Base-by-base conservation (phyloP, 1,140 invertebrate species). In the Teleopsis dalmanni region DNA sequence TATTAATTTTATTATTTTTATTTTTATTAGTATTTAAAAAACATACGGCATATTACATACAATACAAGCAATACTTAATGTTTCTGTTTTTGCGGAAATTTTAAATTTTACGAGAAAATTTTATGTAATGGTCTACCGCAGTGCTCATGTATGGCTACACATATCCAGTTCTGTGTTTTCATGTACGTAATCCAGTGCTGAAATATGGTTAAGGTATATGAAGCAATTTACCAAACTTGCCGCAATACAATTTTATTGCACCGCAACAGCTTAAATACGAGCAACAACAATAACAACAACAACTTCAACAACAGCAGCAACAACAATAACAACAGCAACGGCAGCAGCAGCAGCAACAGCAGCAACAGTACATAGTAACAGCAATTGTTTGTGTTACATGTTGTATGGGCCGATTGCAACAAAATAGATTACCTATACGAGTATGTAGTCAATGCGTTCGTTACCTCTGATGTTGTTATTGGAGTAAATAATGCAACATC, bases 61-160 rank as follows among this genome's bases (percentile, higher is more conserved):
- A n/a, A n/a, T n/a, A n/a, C n/a, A n/a, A n/a, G n/a, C n/a, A n/a
- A n/a, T n/a, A n/a, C n/a, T n/a, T n/a, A n/a, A n/a, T n/a, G n/a
- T 26, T 42, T 22, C 4, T 42, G 40, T 42, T 42, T 22, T 42
- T 42, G 40, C 29, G 25, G 29, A 42, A 42, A 42, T 42, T 42
- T 42, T 42, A 42, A 42, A 42, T 42, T 42, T 42, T 42, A 42
- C 40, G 40, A 42, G 40, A n/a, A 19, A n/a, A 42, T 42, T 42
- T 27, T 26, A 42, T 42, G 40, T 42, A 42, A 42, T 42, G 40
- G 40, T 26, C 8, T 42, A 42, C 40, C 40, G 25, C 40, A 42
- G 40, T 27, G n/a, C 33, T 35, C 33, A 14, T 35, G n/a, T 16
- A 10, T 35, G 7, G 7, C n/a, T 14, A 5, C 33, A 35, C 13